Conservation (phyloP, 2,888 invertebrate species). For the Stenodera caucasica region DNA sequence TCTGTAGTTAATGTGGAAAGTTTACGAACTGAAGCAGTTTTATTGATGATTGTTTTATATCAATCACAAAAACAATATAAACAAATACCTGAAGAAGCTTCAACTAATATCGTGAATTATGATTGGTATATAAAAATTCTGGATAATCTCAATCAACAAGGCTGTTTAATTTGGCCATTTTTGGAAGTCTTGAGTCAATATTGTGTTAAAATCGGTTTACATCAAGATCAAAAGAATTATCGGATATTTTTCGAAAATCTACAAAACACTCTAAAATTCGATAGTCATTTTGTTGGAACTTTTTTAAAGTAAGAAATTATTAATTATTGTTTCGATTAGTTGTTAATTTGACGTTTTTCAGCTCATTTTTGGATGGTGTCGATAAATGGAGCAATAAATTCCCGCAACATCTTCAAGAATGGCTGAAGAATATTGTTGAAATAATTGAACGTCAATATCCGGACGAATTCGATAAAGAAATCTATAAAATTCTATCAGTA, state of each 20-base stretch:
- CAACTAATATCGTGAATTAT: slow-evolving; percentile 57
- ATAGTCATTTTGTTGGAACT: slow-evolving; percentile 59
- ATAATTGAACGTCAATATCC: slow-evolving; percentile 73
- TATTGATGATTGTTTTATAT: slow-evolving; percentile 71
- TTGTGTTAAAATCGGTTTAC: slow-evolving; percentile 59
- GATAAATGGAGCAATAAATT: slow-evolving; percentile 32
- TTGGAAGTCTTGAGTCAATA: slow-evolving; percentile 61
- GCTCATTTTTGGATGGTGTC: slow-evolving; percentile 43
- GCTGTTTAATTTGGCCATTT: slow-evolving; percentile 62
- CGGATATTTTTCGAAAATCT: slow-evolving; percentile 62
- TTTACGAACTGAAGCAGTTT: slow-evolving; percentile 66
- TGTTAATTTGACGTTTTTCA: slow-evolving; percentile 30
- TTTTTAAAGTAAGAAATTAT: slow-evolving; percentile 61
- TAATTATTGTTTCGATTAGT: background rate
- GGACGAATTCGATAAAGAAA: slow-evolving; percentile 67
- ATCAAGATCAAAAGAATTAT: slow-evolving; percentile 56
- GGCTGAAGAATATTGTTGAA: slow-evolving; percentile 57
- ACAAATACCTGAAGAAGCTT: slow-evolving; percentile 58
- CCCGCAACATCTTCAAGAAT: slow-evolving; percentile 36
- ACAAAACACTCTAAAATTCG: slow-evolving; percentile 63
- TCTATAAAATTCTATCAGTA: slow-evolving; percentile 61
- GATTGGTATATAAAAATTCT: slow-evolving; percentile 59
- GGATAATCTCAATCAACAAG: slow-evolving; percentile 59
- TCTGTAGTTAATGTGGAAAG: slow-evolving; percentile 56
- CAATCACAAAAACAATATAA: slow-evolving; percentile 61